A percentile compares a stretch with the other conserved stretches of the same genome.
Evolutionary conservation across 2,797 vertebrate species (phyloP).

Genomic region (Anomalospiza imberbis): DNA sequence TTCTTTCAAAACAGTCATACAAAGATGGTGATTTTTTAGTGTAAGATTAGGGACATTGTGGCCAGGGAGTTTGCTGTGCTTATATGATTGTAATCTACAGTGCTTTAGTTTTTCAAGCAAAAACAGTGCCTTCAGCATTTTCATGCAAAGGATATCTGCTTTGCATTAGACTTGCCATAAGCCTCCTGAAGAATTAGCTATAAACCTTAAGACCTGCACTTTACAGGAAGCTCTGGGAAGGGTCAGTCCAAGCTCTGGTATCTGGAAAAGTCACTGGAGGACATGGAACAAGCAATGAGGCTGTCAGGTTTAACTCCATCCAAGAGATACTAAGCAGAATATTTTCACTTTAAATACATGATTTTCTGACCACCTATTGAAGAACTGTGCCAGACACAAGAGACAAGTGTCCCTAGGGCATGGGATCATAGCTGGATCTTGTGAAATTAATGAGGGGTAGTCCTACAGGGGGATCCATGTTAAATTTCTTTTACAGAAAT

Average conservation of each 20-base stretch:
- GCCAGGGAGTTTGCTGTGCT: background rate
- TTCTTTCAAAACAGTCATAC: background rate
- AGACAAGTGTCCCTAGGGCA: background rate
- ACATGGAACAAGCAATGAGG: background rate
- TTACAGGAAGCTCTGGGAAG: background rate
- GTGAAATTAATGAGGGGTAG: background rate
- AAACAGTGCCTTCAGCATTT: background rate
- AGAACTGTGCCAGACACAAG: background rate
- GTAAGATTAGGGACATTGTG: background rate
- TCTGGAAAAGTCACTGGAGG: constrained; percentile 2
- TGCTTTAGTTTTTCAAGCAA: background rate
- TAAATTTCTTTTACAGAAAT: background rate
- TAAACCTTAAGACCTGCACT: background rate
- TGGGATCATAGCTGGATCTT: background rate
- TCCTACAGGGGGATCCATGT: background rate
- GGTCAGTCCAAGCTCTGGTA: background rate
- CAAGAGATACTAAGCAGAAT: background rate
- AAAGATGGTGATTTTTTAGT: background rate
- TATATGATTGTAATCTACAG: background rate
- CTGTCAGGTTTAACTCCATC: background rate
- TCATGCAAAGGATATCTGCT: background rate
- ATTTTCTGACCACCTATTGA: background rate
- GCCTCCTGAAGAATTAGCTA: background rate
- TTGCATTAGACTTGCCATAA: background rate
- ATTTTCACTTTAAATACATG: background rate